Percentiles rank a stretch among this genome's conserved stretches.
phyloP scores from a whole-genome alignment of 2,888 invertebrate species.

The Eilema sororculum region DNA sequence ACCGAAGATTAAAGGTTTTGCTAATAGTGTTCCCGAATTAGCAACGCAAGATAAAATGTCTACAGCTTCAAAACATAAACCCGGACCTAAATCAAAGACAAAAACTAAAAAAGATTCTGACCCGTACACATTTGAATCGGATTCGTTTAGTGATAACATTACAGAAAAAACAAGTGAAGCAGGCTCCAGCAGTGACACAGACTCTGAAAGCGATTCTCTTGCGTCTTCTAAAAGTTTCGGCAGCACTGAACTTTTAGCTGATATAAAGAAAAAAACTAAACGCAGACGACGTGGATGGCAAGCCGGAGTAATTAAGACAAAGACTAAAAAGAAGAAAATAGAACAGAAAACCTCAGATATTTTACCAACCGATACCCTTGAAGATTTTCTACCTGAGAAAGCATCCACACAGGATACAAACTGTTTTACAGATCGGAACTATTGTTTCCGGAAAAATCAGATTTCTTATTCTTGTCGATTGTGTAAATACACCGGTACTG shows the following conservation, averaged over 20 bases:
- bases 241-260: constrained; percentile 66
- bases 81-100: constrained; percentile 74
- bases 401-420: constrained; percentile 59
- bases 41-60: constrained; percentile 35
- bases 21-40: constrained; percentile 32
- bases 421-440: constrained; percentile 77
- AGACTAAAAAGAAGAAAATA: constrained; percentile 72
- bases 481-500: constrained; percentile 87
- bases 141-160: constrained; percentile 66
- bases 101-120: constrained; percentile 62
- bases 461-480: constrained; percentile 86
- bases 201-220: constrained; percentile 71
- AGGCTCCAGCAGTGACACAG: constrained; percentile 56
- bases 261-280: constrained; percentile 70
- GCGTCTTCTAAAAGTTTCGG: constrained; percentile 69
- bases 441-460: constrained; percentile 75
- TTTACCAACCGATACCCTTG: neutral
- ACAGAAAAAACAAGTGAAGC: constrained; percentile 60
- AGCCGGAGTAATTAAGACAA: constrained; percentile 75
- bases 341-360: constrained; percentile 31
- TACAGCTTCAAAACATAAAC: constrained; percentile 53
- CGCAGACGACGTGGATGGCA: constrained; percentile 72
- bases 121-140: constrained; percentile 75
- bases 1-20: constrained; percentile 56
- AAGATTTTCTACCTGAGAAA: constrained; percentile 10